Conservation (phyloP, 1,140 invertebrate genomes). For the Oppia nitens region DNA sequence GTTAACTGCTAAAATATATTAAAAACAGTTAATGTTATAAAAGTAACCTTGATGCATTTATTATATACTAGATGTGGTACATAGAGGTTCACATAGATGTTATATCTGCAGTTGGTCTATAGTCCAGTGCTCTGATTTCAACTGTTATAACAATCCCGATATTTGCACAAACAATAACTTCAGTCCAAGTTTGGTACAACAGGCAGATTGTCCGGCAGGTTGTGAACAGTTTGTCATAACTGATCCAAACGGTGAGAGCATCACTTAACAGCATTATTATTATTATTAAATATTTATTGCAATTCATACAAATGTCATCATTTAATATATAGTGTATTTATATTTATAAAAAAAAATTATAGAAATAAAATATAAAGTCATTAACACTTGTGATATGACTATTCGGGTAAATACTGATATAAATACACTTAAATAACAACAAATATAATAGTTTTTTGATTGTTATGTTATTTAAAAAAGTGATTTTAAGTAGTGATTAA, state of each 20-base stretch:
- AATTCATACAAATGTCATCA: background rate
- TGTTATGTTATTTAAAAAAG: no score
- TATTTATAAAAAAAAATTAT: no score
- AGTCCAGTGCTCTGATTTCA: constrained; percentile 9
- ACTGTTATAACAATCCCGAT: constrained; percentile 18
- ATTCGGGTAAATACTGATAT: no score
- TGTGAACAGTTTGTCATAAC: constrained; percentile 18
- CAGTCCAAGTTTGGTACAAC: constrained; percentile 1
- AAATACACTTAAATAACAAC: no score
- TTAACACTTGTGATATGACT: no score
- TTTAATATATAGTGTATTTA: background rate
- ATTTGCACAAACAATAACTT: constrained; percentile 17
- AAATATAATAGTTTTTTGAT: no score
- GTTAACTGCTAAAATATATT: no score
- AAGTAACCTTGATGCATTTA: no score
- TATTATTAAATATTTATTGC: background rate
- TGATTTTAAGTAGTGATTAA: background rate
- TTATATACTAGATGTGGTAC: no score
- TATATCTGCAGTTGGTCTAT: constrained; percentile 11
- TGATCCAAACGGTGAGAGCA: constrained; percentile 15
- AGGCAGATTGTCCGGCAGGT: constrained; percentile 13
- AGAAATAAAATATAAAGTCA: no score
- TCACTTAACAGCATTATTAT: no score
- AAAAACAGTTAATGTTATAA: no score
- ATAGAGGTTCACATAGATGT: constrained; percentile 1